These are phyloP conservation scores for Todiramphus saurophagus DNA, from an alignment of 2,113 vertebrate genomes.

Conservation along the genomic window DNA sequence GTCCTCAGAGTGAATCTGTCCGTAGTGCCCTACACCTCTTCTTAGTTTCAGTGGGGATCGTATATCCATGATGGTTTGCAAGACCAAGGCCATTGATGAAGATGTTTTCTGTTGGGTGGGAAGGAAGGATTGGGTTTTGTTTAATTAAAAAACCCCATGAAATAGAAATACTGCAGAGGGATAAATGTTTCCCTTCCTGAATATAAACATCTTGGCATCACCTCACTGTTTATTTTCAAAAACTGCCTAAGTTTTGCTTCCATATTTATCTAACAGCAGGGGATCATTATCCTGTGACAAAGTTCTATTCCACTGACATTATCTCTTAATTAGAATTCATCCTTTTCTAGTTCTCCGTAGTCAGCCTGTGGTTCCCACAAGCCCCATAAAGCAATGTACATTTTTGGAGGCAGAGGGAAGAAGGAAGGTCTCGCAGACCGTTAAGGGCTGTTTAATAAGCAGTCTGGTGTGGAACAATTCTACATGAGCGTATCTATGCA, in stretches of 20 bases:
- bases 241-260: conserved; percentile 69
- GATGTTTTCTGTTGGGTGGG: conserved; percentile 20
- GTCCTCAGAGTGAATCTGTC: not conserved
- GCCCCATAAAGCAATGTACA: conserved; percentile 23
- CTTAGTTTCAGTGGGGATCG: not conserved
- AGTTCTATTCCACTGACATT: conserved; percentile 71
- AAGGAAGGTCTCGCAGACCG: conserved; percentile 13
- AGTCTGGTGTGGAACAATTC: conserved; percentile 23
- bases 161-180: conserved; percentile 52
- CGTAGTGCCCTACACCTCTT: not conserved
- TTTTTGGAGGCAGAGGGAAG: conserved; percentile 36
- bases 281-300: conserved; percentile 77
- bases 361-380: conserved; percentile 51
- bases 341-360: conserved; percentile 52
- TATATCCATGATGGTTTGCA: not conserved
- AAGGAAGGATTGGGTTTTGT: not conserved
- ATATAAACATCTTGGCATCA: conserved; percentile 75
- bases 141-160: conserved; percentile 47
- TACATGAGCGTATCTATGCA: not conserved
- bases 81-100: conserved; percentile 33
- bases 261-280: conserved; percentile 77
- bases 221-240: conserved; percentile 73
- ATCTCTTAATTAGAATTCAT: conserved; percentile 75
- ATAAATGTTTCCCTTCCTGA: conserved; percentile 65
- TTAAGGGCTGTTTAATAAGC: conserved; percentile 55